Evolutionary conservation across 2,113 vertebrate genomes (phyloP).

Genomic region (Cryptotis parvus): DNA sequence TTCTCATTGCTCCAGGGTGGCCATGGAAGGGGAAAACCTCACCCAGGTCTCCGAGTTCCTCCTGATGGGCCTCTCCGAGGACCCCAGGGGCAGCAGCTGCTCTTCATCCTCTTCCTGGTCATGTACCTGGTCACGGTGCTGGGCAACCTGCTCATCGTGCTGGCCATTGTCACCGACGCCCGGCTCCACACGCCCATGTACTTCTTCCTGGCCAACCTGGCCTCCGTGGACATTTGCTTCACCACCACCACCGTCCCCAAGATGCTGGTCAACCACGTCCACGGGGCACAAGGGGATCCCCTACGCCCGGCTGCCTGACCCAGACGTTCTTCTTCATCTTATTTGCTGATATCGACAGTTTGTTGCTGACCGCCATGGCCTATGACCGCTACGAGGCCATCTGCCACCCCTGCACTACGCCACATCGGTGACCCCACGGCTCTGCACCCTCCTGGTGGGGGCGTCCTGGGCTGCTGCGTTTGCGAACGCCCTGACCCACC

Average conservation of each 20-base stretch:
- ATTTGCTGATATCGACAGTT: not conserved
- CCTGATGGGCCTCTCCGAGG: conserved; percentile 40
- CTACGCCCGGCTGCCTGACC: conserved; percentile 47
- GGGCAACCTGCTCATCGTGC: conserved; percentile 34
- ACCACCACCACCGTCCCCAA: conserved; percentile 54
- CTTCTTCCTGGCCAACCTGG: conserved; percentile 55
- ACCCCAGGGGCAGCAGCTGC: conserved; percentile 10
- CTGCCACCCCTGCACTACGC: conserved; percentile 32
- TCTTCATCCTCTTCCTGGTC: not conserved
- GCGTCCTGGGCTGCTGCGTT: conserved; percentile 19
- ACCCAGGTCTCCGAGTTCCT: not conserved
- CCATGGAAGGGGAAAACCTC: not conserved
- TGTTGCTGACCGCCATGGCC: conserved; percentile 41
- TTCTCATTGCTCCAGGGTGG: not conserved
- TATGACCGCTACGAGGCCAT: conserved; percentile 12
- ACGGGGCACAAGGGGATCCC: conserved; percentile 44
- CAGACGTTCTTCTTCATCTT: conserved; percentile 62
- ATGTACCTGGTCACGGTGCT: not conserved
- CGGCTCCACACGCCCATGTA: not conserved
- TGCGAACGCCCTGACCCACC: conserved; percentile 41
- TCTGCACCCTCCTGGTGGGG: conserved; percentile 36
- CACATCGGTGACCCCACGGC: not conserved
- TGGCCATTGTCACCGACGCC: not conserved
- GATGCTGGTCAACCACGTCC: conserved; percentile 19
- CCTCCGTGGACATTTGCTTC: conserved; percentile 29